Conservation (phyloP, 2,113 vertebrate species). For the Sarotherodon lohbergeri region DNA sequence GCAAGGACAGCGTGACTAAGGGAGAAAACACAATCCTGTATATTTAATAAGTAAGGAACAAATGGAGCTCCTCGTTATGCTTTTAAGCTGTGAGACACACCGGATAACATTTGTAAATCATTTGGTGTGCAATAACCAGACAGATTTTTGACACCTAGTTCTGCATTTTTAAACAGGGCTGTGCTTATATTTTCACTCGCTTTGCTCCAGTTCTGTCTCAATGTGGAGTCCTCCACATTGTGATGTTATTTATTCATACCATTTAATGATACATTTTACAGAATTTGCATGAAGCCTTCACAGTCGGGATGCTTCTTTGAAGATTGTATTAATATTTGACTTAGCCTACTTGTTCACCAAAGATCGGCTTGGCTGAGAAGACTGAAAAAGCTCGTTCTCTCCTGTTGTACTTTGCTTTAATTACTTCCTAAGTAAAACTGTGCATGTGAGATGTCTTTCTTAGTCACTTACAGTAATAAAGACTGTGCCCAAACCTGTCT, state of each 20-base stretch:
- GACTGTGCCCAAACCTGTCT: not conserved
- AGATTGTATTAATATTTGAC: conserved; percentile 28
- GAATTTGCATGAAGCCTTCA: not conserved
- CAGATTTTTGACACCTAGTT: conserved; percentile 5
- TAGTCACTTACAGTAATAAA: not conserved
- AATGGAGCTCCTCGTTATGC: not conserved
- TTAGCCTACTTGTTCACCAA: not conserved
- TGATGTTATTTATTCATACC: not conserved
- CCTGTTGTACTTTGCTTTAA: not conserved
- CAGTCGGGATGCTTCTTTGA: not conserved
- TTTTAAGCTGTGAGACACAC: conserved; percentile 12
- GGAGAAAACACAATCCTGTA: not conserved
- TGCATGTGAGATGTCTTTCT: conserved; percentile 7
- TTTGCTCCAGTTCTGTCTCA: conserved; percentile 10
- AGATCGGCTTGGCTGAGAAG: not conserved
- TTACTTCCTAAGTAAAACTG: not conserved
- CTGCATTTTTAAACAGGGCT: not conserved
- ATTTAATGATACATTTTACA: not conserved
- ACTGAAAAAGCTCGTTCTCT: not conserved
- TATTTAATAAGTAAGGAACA: not conserved
- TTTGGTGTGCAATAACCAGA: not conserved
- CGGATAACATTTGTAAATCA: conserved; percentile 12
- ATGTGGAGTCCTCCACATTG: not conserved
- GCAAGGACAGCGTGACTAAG: not conserved
- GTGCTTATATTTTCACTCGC: not conserved